Evolutionary conservation across 2,797 vertebrate genomes (phyloP).

Genomic region (Pristis pectinata): DNA sequence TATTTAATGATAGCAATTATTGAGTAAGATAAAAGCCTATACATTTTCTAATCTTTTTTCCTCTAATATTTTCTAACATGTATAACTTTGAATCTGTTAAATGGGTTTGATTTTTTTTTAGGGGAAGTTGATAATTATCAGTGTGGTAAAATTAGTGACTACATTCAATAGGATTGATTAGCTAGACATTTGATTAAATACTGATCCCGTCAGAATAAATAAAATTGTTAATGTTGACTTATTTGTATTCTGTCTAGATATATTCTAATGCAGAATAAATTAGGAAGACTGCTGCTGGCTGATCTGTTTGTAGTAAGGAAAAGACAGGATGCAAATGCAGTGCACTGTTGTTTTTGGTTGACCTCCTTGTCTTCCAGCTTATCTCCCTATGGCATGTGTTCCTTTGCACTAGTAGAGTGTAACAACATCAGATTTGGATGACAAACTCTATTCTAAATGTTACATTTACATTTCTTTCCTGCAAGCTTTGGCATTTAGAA

Average conservation of each 20-base stretch:
- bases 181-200: not conserved
- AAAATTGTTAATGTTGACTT: not conserved
- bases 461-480: not conserved
- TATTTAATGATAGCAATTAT: not conserved
- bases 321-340: not conserved
- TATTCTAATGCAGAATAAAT: not conserved
- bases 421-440: not conserved
- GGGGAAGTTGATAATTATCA: not conserved
- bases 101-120: not conserved
- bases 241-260: not conserved
- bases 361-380: slow-evolving; percentile 15
- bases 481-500: not conserved
- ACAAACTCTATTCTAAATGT: not conserved
- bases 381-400: not conserved
- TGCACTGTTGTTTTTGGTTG: not conserved
- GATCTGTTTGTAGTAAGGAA: not conserved
- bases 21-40: not conserved
- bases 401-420: not conserved
- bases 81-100: not conserved
- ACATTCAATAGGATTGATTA: not conserved
- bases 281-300: not conserved
- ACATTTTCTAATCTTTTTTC: not conserved
- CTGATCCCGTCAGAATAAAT: not conserved
- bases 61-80: not conserved
- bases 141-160: not conserved